Conservation (phyloP, 2,113 vertebrate genomes). For the Phodopus roborovskii region DNA sequence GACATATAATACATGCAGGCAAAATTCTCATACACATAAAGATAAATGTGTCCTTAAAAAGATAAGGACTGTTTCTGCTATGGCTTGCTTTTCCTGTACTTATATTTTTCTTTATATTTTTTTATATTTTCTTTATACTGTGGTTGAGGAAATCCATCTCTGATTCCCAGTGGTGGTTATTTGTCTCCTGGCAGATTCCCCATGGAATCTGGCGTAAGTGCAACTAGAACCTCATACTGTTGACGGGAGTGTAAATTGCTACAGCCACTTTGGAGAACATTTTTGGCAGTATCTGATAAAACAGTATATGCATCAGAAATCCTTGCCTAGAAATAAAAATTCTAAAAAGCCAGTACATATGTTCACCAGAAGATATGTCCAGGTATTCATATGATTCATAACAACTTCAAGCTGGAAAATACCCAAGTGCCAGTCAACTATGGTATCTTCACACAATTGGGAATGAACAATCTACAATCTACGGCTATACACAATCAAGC, state of each 20-base stretch:
- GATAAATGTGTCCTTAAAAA: background rate
- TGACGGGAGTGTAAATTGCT: constrained; percentile 31
- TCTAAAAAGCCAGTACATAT: constrained; percentile 3
- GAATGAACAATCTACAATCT: background rate
- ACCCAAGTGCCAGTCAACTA: background rate
- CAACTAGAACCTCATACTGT: constrained; percentile 2
- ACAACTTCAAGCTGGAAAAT: constrained; percentile 32
- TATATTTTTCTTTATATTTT: background rate
- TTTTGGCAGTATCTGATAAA: constrained; percentile 54
- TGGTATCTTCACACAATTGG: background rate
- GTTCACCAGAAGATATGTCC: constrained; percentile 45
- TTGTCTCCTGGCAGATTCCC: constrained; percentile 36
- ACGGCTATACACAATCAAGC: background rate
- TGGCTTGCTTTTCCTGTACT: background rate
- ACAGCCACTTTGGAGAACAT: constrained; percentile 31
- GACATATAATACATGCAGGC: background rate
- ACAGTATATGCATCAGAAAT: constrained; percentile 38
- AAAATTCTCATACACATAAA: background rate
- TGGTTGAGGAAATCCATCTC: background rate
- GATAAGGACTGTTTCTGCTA: background rate
- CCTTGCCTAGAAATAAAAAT: constrained; percentile 36
- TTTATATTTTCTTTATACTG: background rate
- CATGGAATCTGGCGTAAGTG: background rate
- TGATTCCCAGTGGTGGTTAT: constrained; percentile 48
- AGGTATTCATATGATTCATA: constrained; percentile 42